Percentiles rank a stretch among this genome's conserved stretches.
These are phyloP conservation scores for Crocodylus rhombifer DNA, from an alignment of 2,797 vertebrate genomes.

Conservation along the genomic window DNA sequence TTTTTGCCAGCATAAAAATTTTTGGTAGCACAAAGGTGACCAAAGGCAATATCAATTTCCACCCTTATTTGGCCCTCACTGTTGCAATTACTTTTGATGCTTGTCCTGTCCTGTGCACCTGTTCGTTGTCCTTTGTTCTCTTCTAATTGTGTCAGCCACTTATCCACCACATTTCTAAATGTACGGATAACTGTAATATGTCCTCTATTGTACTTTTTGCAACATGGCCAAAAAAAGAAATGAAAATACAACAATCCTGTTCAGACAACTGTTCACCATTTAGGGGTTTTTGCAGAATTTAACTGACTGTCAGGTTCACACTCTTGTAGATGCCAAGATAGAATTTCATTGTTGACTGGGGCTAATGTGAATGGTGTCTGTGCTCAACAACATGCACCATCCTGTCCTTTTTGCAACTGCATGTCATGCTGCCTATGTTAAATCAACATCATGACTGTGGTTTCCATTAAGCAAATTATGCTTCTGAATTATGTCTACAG, in stretches of 20 bases:
- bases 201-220: constrained; percentile 4
- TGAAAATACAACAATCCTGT: constrained; percentile 31
- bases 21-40: no score
- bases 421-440: background rate
- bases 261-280: constrained; percentile 45
- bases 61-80: background rate
- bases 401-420: background rate
- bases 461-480: background rate
- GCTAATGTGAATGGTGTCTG: background rate
- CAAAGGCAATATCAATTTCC: no score
- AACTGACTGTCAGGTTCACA: constrained; percentile 34
- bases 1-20: no score
- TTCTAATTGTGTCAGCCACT: background rate
- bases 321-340: constrained; percentile 8
- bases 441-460: background rate
- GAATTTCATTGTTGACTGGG: constrained; percentile 40
- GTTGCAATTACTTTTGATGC: background rate
- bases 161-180: background rate
- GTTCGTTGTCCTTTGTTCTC: constrained; percentile 32
- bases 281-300: constrained; percentile 25
- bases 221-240: constrained; percentile 39
- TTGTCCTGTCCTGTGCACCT: background rate
- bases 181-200: background rate
- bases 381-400: background rate
- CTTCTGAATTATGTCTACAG: background rate